Evolutionary conservation across 2,797 vertebrate species (phyloP).

Genomic region (Distichodus sexfasciatus): DNA sequence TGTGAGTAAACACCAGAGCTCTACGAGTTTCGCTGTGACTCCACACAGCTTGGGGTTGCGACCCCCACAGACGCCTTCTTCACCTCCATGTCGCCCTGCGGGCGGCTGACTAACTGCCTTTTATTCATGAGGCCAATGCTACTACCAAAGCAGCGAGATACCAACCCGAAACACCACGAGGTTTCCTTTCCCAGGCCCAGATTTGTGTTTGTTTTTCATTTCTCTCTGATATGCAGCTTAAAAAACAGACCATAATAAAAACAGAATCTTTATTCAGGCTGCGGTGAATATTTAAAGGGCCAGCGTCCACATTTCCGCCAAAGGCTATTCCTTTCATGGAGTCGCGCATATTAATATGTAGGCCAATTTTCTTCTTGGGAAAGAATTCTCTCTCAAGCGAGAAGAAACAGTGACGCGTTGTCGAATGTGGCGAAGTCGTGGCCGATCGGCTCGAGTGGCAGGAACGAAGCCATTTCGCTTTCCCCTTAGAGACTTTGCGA

Average conservation of each 20-base stretch:
- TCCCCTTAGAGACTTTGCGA: conserved; percentile 16
- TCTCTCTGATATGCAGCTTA: conserved; percentile 8
- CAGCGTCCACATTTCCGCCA: conserved; percentile 56
- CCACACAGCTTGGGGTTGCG: background rate
- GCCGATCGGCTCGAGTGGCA: conserved; percentile 29
- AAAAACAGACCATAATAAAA: conserved; percentile 13
- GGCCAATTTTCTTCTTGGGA: conserved; percentile 50
- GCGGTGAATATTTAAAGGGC: conserved; percentile 68
- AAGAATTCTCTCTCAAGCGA: conserved; percentile 31
- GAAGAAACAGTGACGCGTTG: conserved; percentile 23
- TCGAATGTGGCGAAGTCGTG: conserved; percentile 24
- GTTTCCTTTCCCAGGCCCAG: no score
- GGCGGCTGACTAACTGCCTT: background rate
- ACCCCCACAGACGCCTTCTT: conserved; percentile 8
- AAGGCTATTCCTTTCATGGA: conserved; percentile 60
- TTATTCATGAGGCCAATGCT: background rate
- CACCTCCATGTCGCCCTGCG: background rate
- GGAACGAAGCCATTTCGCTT: conserved; percentile 21
- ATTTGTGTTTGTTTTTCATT: no score
- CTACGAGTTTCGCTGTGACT: background rate
- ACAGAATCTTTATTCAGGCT: conserved; percentile 29
- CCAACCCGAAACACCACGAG: no score
- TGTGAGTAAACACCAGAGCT: no score
- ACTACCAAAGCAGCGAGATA: background rate
- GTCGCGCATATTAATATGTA: conserved; percentile 59